phyloP scores from a whole-genome alignment of 2,113 vertebrate genomes.

The Sorex araneus region DNA sequence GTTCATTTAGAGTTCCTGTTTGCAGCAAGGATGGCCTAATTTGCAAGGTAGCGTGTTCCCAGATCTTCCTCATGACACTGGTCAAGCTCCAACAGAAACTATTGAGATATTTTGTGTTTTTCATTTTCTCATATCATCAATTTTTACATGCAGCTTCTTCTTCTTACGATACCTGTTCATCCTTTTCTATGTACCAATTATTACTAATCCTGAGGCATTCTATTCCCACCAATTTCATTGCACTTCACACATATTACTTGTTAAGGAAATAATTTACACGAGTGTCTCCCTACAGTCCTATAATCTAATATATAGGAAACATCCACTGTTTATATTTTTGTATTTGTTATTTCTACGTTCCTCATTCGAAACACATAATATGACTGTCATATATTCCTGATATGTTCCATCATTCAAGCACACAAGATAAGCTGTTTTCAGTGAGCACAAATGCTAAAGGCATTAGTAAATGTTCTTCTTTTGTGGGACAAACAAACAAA shows the following conservation, averaged over 20 bases:
- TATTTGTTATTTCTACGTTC: background rate
- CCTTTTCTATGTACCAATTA: background rate
- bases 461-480: conserved; percentile 8
- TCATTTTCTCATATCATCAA: background rate
- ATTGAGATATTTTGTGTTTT: background rate
- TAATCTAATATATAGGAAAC: background rate
- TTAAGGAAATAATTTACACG: background rate
- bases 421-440: background rate
- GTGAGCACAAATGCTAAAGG: conserved; percentile 1
- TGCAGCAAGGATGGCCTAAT: no score
- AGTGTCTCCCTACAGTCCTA: background rate
- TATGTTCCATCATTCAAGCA: background rate
- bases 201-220: background rate
- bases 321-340: background rate
- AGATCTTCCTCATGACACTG: no score
- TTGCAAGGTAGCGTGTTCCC: no score
- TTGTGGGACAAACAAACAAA: conserved; percentile 2
- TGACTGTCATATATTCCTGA: background rate
- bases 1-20: no score
- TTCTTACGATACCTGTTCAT: background rate
- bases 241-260: background rate
- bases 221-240: background rate
- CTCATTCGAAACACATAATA: background rate
- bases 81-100: no score
- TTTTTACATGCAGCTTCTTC: background rate